A percentile compares a stretch with the other conserved stretches of the same genome.
Evolutionary conservation across 2,113 vertebrate species (phyloP).

Genomic region (Butastur rufipennis): DNA sequence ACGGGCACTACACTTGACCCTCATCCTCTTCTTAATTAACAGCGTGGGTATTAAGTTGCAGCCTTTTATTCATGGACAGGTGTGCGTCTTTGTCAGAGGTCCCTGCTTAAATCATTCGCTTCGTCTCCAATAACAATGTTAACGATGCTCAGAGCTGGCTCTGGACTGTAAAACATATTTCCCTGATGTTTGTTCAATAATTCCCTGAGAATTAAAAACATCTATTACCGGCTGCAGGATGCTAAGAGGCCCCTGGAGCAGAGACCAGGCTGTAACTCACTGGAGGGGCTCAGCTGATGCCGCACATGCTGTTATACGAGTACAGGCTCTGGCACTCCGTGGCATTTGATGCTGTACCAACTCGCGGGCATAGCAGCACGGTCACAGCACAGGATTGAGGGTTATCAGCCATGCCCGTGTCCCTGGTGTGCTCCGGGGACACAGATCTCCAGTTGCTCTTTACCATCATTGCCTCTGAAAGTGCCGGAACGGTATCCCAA

Average conservation of each 20-base stretch:
- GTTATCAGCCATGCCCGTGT: background rate
- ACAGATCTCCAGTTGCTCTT: background rate
- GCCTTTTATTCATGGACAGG: slow-evolving; percentile 68
- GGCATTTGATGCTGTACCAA: background rate
- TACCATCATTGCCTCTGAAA: rapidly evolving
- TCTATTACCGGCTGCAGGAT: slow-evolving; percentile 66
- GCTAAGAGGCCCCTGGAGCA: slow-evolving; percentile 54
- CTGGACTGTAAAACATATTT: slow-evolving; percentile 73
- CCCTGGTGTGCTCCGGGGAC: background rate
- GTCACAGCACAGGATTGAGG: background rate
- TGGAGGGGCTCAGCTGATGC: slow-evolving; percentile 23
- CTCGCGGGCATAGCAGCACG: background rate
- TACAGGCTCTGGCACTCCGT: background rate
- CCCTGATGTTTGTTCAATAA: slow-evolving; percentile 79
- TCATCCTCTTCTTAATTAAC: slow-evolving; percentile 56
- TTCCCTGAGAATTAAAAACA: slow-evolving; percentile 75
- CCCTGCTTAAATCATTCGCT: slow-evolving; percentile 66
- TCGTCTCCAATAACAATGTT: slow-evolving; percentile 69
- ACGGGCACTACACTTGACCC: background rate
- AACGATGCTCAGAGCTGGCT: slow-evolving; percentile 60
- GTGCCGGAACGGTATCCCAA: rapidly evolving
- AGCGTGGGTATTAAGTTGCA: slow-evolving; percentile 28
- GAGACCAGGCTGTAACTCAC: slow-evolving; percentile 49
- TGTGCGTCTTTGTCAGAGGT: slow-evolving; percentile 70
- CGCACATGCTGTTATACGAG: background rate